Conservation (phyloP, 2,797 vertebrate species). For the Helarctos malayanus region DNA sequence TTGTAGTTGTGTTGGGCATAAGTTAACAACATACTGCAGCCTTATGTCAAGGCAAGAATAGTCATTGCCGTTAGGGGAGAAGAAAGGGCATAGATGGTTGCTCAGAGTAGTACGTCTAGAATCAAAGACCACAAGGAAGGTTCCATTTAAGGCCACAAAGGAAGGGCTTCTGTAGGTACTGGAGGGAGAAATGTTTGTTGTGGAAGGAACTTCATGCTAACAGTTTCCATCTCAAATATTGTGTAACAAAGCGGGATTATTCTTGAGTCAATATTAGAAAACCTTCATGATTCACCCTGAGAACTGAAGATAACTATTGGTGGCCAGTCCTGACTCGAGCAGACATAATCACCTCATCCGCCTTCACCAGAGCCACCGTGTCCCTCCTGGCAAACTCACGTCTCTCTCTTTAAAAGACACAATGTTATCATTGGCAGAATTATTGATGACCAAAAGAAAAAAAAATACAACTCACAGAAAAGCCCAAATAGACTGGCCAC, state of each 20-base stretch:
- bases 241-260: conserved; percentile 73
- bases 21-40: background rate
- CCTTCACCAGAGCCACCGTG: background rate
- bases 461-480: conserved; percentile 81
- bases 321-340: conserved; percentile 61
- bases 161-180: conserved; percentile 54
- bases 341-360: conserved; percentile 6
- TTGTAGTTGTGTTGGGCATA: conserved; percentile 15
- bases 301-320: conserved; percentile 76
- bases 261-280: conserved; percentile 84
- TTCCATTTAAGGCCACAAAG: conserved; percentile 42
- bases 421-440: conserved; percentile 78
- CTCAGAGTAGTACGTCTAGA: background rate
- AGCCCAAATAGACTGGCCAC: conserved; percentile 74
- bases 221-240: conserved; percentile 73
- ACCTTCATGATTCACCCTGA: conserved; percentile 81
- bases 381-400: conserved; percentile 68
- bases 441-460: conserved; percentile 80
- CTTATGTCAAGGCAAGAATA: background rate
- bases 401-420: conserved; percentile 75
- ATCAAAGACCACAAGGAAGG: background rate
- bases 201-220: conserved; percentile 21
- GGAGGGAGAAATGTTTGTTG: conserved; percentile 54
- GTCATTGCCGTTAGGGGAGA: background rate
- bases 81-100: background rate